A percentile compares a stretch with the other conserved stretches of the same genome.
Conservation (phyloP, 2,797 vertebrate species). For the Enteromius trimaculatus region DNA sequence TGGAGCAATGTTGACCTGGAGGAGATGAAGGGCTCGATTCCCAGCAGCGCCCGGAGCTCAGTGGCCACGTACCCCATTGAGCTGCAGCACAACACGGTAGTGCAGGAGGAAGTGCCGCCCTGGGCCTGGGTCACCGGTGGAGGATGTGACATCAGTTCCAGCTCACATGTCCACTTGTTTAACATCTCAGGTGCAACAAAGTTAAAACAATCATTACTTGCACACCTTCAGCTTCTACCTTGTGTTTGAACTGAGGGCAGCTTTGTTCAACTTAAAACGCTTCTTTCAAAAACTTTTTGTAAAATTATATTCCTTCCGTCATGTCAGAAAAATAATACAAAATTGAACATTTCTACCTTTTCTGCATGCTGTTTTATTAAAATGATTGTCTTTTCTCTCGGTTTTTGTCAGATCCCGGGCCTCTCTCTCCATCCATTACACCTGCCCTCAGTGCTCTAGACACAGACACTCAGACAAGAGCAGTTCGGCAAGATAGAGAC, state of each 20-base stretch:
- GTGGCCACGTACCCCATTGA: slow-evolving; percentile 78
- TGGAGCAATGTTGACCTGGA: slow-evolving; percentile 96
- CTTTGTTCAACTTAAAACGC: background rate
- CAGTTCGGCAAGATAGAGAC: slow-evolving; percentile 10
- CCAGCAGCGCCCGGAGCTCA: slow-evolving; percentile 65
- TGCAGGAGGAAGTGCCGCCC: slow-evolving; percentile 80
- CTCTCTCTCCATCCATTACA: slow-evolving; percentile 79
- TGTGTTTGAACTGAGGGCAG: background rate
- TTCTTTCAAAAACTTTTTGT: background rate
- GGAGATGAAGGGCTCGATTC: slow-evolving; percentile 65
- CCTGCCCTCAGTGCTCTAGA: slow-evolving; percentile 85
- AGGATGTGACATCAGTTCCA: slow-evolving; percentile 84
- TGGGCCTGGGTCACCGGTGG: slow-evolving; percentile 95
- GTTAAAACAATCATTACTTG: background rate
- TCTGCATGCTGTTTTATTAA: background rate
- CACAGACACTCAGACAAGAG: slow-evolving; percentile 76
- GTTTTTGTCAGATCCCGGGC: slow-evolving; percentile 57
- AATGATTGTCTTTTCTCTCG: slow-evolving; percentile 60
- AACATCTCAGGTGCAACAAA: slow-evolving; percentile 69
- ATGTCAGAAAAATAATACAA: background rate
- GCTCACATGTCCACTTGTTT: slow-evolving; percentile 86
- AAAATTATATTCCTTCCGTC: background rate
- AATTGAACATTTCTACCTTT: background rate
- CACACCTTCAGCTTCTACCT: no score
- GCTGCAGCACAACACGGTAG: slow-evolving; percentile 77